A percentile compares a stretch with the other conserved stretches of the same genome.
phyloP scores from a whole-genome alignment of 2,888 invertebrate species.

The Podotricha telesiphe region DNA sequence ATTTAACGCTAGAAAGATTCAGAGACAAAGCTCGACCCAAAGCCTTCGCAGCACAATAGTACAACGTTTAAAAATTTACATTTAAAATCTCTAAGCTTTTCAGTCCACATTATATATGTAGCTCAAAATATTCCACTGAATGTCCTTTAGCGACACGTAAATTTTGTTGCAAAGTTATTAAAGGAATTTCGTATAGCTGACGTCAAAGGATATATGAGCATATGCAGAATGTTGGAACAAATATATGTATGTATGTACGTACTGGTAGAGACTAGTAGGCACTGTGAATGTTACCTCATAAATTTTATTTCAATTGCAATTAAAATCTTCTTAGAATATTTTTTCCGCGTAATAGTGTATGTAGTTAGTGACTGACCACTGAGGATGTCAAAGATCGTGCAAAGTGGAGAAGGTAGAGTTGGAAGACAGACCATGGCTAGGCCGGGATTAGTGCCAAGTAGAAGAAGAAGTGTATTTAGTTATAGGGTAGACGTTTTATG shows the following conservation, averaged over 20 bases:
- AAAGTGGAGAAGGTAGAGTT: no score
- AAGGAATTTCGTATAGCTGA: conserved; percentile 22
- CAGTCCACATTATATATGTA: conserved; percentile 21
- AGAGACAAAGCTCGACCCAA: conserved; percentile 5
- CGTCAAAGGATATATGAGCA: conserved; percentile 16
- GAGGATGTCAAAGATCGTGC: no score
- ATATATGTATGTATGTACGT: neutral
- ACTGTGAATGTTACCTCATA: neutral
- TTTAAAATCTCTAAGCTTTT: conserved; percentile 22
- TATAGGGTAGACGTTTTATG: no score
- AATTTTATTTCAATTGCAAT: no score
- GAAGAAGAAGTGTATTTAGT: no score
- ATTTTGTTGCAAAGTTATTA: conserved; percentile 22
- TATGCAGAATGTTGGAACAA: neutral
- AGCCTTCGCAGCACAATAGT: neutral
- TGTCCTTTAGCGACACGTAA: conserved; percentile 26
- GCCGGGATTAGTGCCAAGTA: no score
- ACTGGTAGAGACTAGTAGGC: neutral
- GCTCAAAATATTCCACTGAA: conserved; percentile 20
- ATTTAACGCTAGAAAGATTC: conserved; percentile 11
- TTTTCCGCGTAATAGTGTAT: no score
- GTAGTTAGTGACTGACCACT: no score
- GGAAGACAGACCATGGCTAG: no score
- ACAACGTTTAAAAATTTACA: conserved; percentile 21
- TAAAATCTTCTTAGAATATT: no score